Conservation (phyloP, 2,888 invertebrate species). For the Eristalis arbustorum region DNA sequence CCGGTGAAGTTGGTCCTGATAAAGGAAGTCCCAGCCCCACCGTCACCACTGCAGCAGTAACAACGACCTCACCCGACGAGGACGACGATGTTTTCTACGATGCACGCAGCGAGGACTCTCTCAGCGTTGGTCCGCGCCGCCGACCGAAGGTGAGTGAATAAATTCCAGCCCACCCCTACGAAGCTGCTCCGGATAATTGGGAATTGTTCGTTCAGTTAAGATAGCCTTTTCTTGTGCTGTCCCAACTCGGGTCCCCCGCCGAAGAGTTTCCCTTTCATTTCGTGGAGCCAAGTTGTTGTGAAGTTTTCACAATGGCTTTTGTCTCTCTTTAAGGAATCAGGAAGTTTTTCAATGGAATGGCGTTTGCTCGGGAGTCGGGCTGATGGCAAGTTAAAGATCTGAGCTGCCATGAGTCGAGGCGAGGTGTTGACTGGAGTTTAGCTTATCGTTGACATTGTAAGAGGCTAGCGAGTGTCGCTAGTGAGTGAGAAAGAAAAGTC, state of each 20-base stretch:
- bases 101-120: conserved; percentile 77
- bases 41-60: conserved; percentile 31
- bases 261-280: neutral
- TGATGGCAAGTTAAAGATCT: too few relatives aligned
- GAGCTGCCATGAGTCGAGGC: too few relatives aligned
- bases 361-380: neutral
- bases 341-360: neutral
- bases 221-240: neutral
- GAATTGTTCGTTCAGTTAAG: conserved; percentile 13
- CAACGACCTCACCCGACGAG: conserved; percentile 72
- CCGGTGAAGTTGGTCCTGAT: conserved; percentile 30
- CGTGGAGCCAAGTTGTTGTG: neutral
- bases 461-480: too few relatives aligned
- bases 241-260: neutral
- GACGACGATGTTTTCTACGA: conserved; percentile 79
- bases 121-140: conserved; percentile 64
- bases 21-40: conserved; percentile 34
- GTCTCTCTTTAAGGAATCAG: conserved; percentile 18
- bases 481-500: too few relatives aligned
- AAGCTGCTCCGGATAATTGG: conserved; percentile 39
- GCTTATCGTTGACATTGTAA: too few relatives aligned
- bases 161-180: neutral
- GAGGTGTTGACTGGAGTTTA: neutral
- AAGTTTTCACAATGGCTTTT: conserved; percentile 10
- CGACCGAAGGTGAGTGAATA: conserved; percentile 51